A percentile compares a stretch with the other conserved stretches of the same genome.
Conservation (phyloP, 2,888 invertebrate genomes). For the Sceliomorpha sp. region DNA sequence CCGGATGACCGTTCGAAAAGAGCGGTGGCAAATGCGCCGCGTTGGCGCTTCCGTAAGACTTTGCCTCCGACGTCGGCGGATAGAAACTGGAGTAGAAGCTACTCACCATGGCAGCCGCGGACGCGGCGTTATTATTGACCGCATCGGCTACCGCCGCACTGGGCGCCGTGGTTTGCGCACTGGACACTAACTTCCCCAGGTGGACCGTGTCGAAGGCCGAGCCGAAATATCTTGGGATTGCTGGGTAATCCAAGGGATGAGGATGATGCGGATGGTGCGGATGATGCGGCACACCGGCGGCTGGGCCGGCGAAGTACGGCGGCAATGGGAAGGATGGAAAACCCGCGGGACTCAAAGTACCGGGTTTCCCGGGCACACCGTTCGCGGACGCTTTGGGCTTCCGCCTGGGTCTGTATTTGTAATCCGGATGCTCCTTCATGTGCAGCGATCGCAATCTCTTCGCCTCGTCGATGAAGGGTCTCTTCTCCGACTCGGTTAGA, state of each 20-base stretch:
- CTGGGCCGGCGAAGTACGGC: conserved; percentile 84
- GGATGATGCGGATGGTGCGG: conserved; percentile 73
- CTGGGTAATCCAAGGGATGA: conserved; percentile 84
- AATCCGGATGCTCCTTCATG: conserved; percentile 95
- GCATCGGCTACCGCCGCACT: conserved; percentile 80
- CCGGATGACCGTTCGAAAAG: conserved; percentile 58
- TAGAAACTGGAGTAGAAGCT: conserved; percentile 87
- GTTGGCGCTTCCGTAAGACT: conserved; percentile 78
- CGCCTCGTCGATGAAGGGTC: conserved; percentile 97
- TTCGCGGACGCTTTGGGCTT: conserved; percentile 90
- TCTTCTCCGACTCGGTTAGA: conserved; percentile 91
- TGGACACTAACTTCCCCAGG: conserved; percentile 83
- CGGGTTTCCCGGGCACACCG: conserved; percentile 81
- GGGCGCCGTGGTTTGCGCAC: conserved; percentile 77
- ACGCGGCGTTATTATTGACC: conserved; percentile 80
- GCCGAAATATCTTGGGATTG: conserved; percentile 88
- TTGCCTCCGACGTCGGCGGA: conserved; percentile 81
- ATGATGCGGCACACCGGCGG: conserved; percentile 80
- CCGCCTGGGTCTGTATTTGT: conserved; percentile 92
- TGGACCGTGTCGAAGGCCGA: conserved; percentile 86
- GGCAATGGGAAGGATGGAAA: conserved; percentile 85
- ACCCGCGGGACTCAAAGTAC: conserved; percentile 67
- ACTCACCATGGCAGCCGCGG: conserved; percentile 83
- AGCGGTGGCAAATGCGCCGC: conserved; percentile 58
- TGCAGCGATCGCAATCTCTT: conserved; percentile 92